These are phyloP conservation scores for Adelognathus sp. DNA, from an alignment of 2,888 invertebrate genomes.

Conservation along the genomic window DNA sequence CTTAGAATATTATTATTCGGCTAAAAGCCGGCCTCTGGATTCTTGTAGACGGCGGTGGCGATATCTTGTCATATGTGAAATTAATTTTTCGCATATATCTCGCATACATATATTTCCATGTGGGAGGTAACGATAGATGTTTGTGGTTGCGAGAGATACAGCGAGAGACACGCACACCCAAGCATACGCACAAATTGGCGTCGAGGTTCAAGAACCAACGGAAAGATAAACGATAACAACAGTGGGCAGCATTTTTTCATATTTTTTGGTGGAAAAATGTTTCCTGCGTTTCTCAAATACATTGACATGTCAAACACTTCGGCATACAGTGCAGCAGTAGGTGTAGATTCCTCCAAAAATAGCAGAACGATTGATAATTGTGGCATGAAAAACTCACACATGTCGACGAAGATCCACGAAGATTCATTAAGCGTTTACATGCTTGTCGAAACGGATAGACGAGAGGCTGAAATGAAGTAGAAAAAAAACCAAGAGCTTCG, in stretches of 20 bases:
- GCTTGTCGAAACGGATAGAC: slow-evolving; percentile 17
- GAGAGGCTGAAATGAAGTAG: no score
- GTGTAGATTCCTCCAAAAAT: neutral
- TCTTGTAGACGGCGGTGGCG: no score
- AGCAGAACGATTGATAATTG: slow-evolving; percentile 41
- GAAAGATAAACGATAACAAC: slow-evolving; percentile 38
- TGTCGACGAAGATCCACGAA: slow-evolving; percentile 7
- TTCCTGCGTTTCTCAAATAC: no score
- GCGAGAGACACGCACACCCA: slow-evolving; percentile 46
- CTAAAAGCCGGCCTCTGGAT: no score
- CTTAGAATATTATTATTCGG: no score
- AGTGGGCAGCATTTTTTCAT: neutral
- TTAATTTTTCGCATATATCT: no score
- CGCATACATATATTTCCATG: no score
- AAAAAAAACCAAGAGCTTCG: neutral
- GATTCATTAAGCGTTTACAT: slow-evolving; percentile 27
- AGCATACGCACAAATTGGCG: slow-evolving; percentile 46
- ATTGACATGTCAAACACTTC: no score
- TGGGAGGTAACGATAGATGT: slow-evolving; percentile 52
- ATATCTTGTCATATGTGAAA: no score
- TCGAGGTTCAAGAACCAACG: slow-evolving; percentile 32
- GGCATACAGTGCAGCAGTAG: neutral
- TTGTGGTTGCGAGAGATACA: slow-evolving; percentile 45
- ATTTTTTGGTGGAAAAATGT: no score
- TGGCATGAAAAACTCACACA: slow-evolving; percentile 29